phyloP scores from a whole-genome alignment of 2,797 vertebrate species.

The Enteromius radiatus region DNA sequence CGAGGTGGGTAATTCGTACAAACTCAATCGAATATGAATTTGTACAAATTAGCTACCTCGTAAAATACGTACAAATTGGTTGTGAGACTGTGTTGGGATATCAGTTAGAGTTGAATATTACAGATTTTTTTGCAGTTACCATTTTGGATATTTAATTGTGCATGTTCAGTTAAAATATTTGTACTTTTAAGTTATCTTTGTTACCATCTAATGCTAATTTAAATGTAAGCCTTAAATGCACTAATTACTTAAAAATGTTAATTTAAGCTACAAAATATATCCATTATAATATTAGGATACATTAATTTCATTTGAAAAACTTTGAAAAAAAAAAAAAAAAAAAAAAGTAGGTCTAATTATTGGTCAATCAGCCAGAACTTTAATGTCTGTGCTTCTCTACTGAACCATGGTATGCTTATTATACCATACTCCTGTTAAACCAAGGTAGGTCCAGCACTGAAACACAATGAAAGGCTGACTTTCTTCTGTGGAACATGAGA shows the following conservation, averaged over 20 bases:
- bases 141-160: no score
- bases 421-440: no score
- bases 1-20: no score
- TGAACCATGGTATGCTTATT: no score
- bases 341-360: background rate
- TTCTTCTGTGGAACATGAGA: background rate
- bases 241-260: background rate
- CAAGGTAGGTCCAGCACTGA: no score
- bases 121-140: no score
- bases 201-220: background rate
- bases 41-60: no score
- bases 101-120: background rate
- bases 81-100: background rate
- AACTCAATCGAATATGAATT: no score
- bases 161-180: no score
- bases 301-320: background rate
- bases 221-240: background rate
- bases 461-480: background rate
- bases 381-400: no score
- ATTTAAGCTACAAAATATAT: background rate
- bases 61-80: no score
- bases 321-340: background rate
- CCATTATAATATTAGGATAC: background rate
- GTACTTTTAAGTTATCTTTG: no score
- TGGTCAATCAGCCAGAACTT: background rate